These are phyloP conservation scores for Merluccius polli DNA, from an alignment of 2,797 vertebrate species.

Conservation along the genomic window DNA sequence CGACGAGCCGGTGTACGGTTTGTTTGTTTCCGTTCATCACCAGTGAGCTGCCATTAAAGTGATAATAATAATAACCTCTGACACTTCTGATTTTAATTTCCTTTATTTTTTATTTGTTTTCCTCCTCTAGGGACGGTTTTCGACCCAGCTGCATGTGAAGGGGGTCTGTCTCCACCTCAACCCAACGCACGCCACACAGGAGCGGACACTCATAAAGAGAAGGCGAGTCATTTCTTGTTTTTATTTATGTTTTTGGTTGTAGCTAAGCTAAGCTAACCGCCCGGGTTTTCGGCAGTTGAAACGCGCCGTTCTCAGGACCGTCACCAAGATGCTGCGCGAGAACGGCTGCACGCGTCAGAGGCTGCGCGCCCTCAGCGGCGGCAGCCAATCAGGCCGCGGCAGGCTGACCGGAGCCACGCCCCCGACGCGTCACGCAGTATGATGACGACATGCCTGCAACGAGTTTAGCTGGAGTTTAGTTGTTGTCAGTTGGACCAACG, in stretches of 20 bases:
- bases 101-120: too few species aligned
- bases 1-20: neutral
- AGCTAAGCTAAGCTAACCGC: neutral
- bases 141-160: neutral
- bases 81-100: neutral
- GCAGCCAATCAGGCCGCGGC: conserved; percentile 40
- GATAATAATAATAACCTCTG: neutral
- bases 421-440: too few species aligned
- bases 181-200: neutral
- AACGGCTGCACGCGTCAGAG: conserved; percentile 79
- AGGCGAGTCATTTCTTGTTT: neutral
- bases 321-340: conserved; percentile 85
- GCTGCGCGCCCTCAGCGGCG: conserved; percentile 55
- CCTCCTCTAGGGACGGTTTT: neutral
- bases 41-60: neutral
- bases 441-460: too few species aligned
- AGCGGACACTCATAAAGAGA: neutral
- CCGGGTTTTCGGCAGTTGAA: conserved; percentile 53
- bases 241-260: neutral
- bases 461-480: neutral
- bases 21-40: neutral
- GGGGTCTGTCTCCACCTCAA: neutral
- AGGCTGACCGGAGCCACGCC: conserved; percentile 1
- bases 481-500: neutral
- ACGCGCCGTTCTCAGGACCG: conserved; percentile 75